Evolutionary conservation across 2,797 vertebrate species (phyloP).

Genomic region (Arrhamphus sclerolepis): DNA sequence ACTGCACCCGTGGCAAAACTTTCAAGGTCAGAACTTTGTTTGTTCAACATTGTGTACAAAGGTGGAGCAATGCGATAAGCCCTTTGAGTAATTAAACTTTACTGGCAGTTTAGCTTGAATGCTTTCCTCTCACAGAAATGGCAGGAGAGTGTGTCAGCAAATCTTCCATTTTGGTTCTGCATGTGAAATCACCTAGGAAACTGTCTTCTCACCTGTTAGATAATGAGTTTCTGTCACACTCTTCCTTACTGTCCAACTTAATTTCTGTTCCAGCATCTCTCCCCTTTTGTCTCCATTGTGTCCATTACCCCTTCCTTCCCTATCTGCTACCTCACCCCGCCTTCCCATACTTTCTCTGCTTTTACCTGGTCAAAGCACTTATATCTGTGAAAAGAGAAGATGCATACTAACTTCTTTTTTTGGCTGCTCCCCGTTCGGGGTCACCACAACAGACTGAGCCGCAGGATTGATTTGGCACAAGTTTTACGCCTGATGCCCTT

Average conservation of each 20-base stretch:
- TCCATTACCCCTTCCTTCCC: conserved; percentile 17
- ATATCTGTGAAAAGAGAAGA: conserved; percentile 15
- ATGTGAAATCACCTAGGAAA: conserved; percentile 49
- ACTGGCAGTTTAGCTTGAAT: conserved; percentile 44
- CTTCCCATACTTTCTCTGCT: conserved; percentile 11
- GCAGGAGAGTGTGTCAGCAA: conserved; percentile 28
- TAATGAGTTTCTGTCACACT: conserved; percentile 36
- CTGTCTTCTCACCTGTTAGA: conserved; percentile 36
- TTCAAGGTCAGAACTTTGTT: conserved; percentile 52
- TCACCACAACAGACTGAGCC: no score
- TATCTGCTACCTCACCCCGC: not conserved
- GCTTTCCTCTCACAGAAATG: conserved; percentile 21
- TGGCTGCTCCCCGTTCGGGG: no score
- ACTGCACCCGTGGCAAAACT: conserved; percentile 56
- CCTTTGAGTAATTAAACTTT: conserved; percentile 57
- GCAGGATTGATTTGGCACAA: no score
- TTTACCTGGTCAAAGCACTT: conserved; percentile 23
- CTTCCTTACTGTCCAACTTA: conserved; percentile 26
- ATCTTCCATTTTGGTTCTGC: conserved; percentile 28
- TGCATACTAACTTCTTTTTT: no score
- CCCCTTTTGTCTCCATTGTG: not conserved
- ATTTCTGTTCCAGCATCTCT: conserved; percentile 22
- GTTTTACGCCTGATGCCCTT: no score
- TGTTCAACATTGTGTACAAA: conserved; percentile 30
- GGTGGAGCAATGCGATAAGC: conserved; percentile 37